Percentiles rank a stretch among this genome's conserved stretches.
Conservation (phyloP, 2,888 invertebrate genomes). For the Oscheius sp. region DNA sequence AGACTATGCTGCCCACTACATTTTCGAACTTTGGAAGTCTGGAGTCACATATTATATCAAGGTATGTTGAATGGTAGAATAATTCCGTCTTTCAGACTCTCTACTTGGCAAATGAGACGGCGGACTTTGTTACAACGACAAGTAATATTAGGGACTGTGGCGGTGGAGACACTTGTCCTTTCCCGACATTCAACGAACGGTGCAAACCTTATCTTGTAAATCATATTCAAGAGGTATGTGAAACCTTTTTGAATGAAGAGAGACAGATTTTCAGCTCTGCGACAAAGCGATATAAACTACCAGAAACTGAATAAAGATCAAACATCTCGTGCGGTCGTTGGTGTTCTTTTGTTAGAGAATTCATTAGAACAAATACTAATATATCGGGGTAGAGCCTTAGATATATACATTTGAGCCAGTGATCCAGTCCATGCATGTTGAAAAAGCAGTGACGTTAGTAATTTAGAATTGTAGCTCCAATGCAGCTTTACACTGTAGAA, state of each 20-base stretch:
- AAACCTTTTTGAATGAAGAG: not conserved
- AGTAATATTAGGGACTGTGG: constrained; percentile 26
- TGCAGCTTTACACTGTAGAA: too few relatives aligned
- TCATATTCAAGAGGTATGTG: constrained; percentile 13
- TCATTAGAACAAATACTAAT: too few relatives aligned
- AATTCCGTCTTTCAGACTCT: constrained; percentile 11
- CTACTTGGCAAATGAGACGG: constrained; percentile 21
- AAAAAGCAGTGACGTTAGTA: too few relatives aligned
- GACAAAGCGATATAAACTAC: constrained; percentile 12
- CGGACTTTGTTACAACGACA: constrained; percentile 19
- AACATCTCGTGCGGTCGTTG: not conserved
- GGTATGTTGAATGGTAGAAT: constrained; percentile 2
- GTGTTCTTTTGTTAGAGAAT: too few relatives aligned
- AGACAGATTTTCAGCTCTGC: constrained; percentile 24
- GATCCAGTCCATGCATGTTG: too few relatives aligned
- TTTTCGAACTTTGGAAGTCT: constrained; percentile 40
- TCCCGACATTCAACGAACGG: constrained; percentile 5
- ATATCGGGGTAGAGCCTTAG: too few relatives aligned
- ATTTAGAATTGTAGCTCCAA: too few relatives aligned
- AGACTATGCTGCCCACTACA: constrained; percentile 39
- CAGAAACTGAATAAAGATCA: not conserved
- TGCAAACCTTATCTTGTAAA: constrained; percentile 26
- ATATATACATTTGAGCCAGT: too few relatives aligned
- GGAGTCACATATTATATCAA: constrained; percentile 17
- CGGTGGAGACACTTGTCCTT: constrained; percentile 23